These are phyloP conservation scores for Heliothis subflexa DNA, from an alignment of 1,140 invertebrate species.

Conservation along the genomic window DNA sequence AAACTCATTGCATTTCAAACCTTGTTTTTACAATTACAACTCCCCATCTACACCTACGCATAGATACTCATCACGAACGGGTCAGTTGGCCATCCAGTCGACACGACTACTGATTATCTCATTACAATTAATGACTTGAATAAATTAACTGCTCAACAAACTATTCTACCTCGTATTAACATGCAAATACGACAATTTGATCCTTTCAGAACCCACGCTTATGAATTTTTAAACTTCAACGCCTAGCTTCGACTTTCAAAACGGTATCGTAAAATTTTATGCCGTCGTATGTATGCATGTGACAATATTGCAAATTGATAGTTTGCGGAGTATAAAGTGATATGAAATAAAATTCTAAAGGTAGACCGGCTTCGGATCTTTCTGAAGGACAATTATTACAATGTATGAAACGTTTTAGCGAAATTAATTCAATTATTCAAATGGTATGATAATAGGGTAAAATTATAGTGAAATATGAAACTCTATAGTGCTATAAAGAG, in stretches of 20 bases:
- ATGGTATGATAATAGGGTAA: slow-evolving; percentile 35
- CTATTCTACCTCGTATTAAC: slow-evolving; percentile 40
- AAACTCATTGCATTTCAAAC: not conserved
- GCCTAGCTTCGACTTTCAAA: slow-evolving; percentile 37
- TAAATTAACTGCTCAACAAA: slow-evolving; percentile 45
- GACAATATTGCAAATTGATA: slow-evolving; percentile 45
- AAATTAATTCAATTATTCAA: slow-evolving; percentile 42
- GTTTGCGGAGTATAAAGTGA: slow-evolving; percentile 11
- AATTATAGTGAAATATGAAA: slow-evolving; percentile 19
- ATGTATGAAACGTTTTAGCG: slow-evolving; percentile 37
- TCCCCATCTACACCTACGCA: not conserved
- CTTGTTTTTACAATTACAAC: too few relatives aligned
- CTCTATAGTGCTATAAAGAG: slow-evolving; percentile 19
- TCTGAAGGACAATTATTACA: slow-evolving; percentile 25
- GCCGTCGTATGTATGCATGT: slow-evolving; percentile 8
- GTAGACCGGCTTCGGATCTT: not conserved
- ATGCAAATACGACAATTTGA: slow-evolving; percentile 46
- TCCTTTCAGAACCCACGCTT: slow-evolving; percentile 41
- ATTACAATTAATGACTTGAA: slow-evolving; percentile 48
- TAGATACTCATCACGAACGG: slow-evolving; percentile 11
- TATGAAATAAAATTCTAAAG: slow-evolving; percentile 23
- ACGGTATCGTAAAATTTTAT: slow-evolving; percentile 38
- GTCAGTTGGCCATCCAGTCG: slow-evolving; percentile 32
- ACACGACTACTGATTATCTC: slow-evolving; percentile 41
- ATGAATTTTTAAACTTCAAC: slow-evolving; percentile 46